These are phyloP conservation scores for Oxygymnocypris stewartii DNA, from an alignment of 2,113 vertebrate species.

Conservation along the genomic window DNA sequence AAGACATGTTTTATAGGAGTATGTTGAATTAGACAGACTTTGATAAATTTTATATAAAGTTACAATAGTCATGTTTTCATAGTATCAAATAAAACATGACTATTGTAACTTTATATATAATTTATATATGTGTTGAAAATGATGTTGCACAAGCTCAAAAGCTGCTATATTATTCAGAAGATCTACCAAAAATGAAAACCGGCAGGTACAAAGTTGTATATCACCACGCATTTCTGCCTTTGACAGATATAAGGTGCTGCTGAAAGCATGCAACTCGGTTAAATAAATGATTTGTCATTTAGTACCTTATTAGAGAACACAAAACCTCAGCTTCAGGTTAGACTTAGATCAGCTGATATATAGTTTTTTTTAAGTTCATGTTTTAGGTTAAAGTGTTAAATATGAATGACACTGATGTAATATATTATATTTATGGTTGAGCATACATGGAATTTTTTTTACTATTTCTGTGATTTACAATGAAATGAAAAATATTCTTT, in stretches of 20 bases:
- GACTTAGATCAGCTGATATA: neutral
- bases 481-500: neutral
- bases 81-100: neutral
- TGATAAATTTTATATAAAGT: neutral
- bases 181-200: constrained; percentile 47
- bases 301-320: neutral
- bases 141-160: constrained; percentile 16
- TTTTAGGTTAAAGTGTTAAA: too few relatives aligned
- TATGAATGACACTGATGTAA: too few relatives aligned
- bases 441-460: too few relatives aligned
- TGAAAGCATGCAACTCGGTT: neutral
- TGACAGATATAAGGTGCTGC: constrained; percentile 7
- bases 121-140: neutral
- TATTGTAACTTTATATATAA: neutral
- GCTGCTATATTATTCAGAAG: neutral
- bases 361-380: neutral
- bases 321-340: neutral
- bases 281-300: constrained; percentile 32
- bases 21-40: neutral
- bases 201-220: constrained; percentile 51
- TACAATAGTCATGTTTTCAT: neutral
- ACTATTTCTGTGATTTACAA: neutral
- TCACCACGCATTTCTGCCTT: constrained; percentile 17
- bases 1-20: neutral
- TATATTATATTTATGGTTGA: too few relatives aligned